Base-by-base conservation (phyloP, 2,113 vertebrate species). In the Neogobius melanostomus region DNA sequence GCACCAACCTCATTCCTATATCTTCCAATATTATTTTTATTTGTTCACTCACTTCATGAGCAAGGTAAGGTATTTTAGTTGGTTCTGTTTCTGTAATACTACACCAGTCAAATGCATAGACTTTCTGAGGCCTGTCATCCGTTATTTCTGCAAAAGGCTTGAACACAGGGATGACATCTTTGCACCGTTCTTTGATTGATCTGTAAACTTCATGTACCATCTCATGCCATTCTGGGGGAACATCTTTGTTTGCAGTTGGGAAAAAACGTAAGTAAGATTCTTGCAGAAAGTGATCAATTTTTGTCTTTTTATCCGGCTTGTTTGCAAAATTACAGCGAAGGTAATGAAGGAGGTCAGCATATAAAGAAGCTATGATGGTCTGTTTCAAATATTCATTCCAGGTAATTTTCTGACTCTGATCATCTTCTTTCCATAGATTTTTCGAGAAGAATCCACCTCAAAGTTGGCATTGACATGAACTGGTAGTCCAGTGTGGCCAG, bases 391-490 rank as follows among this genome's bases (percentile, higher is more conserved):
- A 88, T 9, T 64, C 62, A 69, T 96, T 96, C 94, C 95, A 95
- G 48, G 76, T 49, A 21, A 75, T 71, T 75, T 91, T 92, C 17
- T 11, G 8, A 84, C 86, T 91, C 48, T 80, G 65, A 0, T 61
- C 89, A 74, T 93, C 91, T 66, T 93, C 90, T 60, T 91, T 92
- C 89, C 74, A 85, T 48, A 95, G 77, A 47, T 51, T 68, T 59
- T 89, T 47, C 95, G 93, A 21, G 92, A 83, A 0, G 76, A 83
- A 78, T 95, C 91, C 16, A 95, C 90, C 45, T 93, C 91, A 90
- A 96, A 96, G 88, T 93, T 95, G 68, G 90, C 94, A 53, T 93
- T 95, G 64, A 96, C 73, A 65, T 96, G 94, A 10, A 96, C 90
- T 54, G 95, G 95, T 11, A 96, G 85, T 56, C 91, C 92, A 5